phyloP scores from a whole-genome alignment of 2,888 invertebrate species.

The Perdita meconis region DNA sequence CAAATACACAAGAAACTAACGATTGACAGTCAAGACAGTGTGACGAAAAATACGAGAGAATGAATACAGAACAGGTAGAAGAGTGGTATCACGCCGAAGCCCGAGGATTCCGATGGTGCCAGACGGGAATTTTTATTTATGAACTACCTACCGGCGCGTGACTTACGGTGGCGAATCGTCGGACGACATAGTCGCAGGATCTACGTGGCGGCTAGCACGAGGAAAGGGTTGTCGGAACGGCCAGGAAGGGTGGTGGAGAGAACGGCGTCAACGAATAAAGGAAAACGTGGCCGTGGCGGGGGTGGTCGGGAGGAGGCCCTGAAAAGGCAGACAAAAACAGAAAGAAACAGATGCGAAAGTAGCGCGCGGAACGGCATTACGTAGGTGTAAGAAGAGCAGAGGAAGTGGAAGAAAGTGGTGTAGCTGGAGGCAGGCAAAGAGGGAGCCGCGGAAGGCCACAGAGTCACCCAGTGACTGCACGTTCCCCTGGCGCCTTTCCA shows the following conservation, averaged over 20 bases:
- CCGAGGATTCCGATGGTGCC: conserved; percentile 51
- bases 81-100: background rate
- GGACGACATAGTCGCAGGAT: conserved; percentile 61
- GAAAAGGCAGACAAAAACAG: conserved; percentile 15
- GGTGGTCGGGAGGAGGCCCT: conserved; percentile 2
- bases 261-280: conserved; percentile 40
- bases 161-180: conserved; percentile 77
- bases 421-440: conserved; percentile 58
- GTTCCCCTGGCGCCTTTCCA: conserved; percentile 77
- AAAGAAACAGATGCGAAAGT: conserved; percentile 49
- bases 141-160: conserved; percentile 74
- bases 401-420: conserved; percentile 44
- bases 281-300: conserved; percentile 14
- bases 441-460: conserved; percentile 67
- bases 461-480: conserved; percentile 68
- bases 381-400: conserved; percentile 43
- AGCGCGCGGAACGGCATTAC: conserved; percentile 45
- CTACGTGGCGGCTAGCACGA: conserved; percentile 36
- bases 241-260: conserved; percentile 18
- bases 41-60: background rate
- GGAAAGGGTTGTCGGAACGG: conserved; percentile 33
- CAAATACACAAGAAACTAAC: too few species aligned
- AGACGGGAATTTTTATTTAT: conserved; percentile 71
- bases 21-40: too few species aligned
- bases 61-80: background rate